Evolutionary conservation across 2,888 invertebrate genomes (phyloP).

Genomic region (Spilosoma lubricipeda): DNA sequence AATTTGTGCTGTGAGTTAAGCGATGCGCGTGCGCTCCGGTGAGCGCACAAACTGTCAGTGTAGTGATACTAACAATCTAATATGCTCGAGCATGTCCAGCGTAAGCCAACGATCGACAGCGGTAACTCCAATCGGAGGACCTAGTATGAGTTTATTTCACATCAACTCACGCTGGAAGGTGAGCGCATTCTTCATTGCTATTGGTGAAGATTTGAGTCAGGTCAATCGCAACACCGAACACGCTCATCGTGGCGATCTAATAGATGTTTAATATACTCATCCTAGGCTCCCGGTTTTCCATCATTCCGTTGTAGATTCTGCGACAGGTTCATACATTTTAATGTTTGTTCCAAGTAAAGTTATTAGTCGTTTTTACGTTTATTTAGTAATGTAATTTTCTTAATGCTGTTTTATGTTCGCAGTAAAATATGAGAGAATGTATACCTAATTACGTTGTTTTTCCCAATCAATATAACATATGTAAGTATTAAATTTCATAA

Average conservation of each 20-base stretch:
- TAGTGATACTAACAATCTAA: constrained; percentile 58
- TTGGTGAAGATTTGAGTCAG: no score
- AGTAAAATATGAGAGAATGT: not conserved
- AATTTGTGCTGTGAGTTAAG: constrained; percentile 29
- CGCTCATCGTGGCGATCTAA: no score
- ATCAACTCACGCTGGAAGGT: no score
- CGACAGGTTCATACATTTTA: constrained; percentile 5
- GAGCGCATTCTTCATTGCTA: no score
- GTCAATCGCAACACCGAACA: no score
- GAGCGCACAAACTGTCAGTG: constrained; percentile 63
- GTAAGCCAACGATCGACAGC: constrained; percentile 13
- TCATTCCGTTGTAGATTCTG: not conserved
- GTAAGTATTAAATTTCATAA: not conserved
- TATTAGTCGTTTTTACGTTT: not conserved
- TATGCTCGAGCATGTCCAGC: constrained; percentile 34
- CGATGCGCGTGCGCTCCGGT: constrained; percentile 59
- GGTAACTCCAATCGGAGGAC: constrained; percentile 16
- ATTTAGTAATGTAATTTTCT: not conserved
- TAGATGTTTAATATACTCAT: no score
- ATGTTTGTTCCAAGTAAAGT: not conserved
- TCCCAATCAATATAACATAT: not conserved
- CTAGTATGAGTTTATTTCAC: no score
- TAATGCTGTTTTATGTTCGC: not conserved
- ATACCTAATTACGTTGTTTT: not conserved
- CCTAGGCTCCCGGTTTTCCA: constrained; percentile 23